Conservation (phyloP, 1,140 invertebrate genomes). For the Papilio machaon region DNA sequence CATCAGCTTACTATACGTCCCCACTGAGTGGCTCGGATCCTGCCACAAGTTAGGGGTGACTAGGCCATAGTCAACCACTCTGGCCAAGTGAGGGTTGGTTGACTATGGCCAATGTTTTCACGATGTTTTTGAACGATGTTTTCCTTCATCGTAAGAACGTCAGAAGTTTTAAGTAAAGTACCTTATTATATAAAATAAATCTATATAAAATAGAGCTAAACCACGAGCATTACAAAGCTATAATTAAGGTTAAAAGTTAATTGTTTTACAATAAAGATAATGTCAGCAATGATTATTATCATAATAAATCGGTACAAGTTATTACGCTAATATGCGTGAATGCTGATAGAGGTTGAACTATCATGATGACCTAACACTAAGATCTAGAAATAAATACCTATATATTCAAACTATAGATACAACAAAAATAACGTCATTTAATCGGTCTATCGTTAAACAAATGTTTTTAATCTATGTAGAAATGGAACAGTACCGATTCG, state of each 20-base stretch:
- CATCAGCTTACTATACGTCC: too few relatives aligned
- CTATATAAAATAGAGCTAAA: neutral
- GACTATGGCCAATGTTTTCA: too few relatives aligned
- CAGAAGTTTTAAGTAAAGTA: neutral
- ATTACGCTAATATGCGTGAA: constrained; percentile 12
- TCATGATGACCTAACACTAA: neutral
- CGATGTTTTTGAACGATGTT: too few relatives aligned
- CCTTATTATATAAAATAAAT: neutral
- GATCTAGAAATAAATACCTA: constrained; percentile 6
- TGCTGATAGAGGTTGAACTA: neutral
- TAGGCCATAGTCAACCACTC: too few relatives aligned
- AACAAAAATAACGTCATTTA: neutral
- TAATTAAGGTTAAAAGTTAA: constrained; percentile 17
- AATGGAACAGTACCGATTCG: too few relatives aligned
- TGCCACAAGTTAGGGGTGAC: too few relatives aligned
- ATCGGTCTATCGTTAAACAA: neutral
- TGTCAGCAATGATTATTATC: constrained; percentile 13
- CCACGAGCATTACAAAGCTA: neutral
- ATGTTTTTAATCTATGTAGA: neutral
- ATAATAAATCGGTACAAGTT: constrained; percentile 6
- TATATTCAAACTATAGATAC: neutral
- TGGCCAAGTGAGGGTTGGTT: too few relatives aligned
- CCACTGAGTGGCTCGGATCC: too few relatives aligned
- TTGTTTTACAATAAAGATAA: constrained; percentile 26
- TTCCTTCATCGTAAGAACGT: too few relatives aligned